Conservation (phyloP, 2,797 vertebrate genomes). For the Brachymystax lenok region DNA sequence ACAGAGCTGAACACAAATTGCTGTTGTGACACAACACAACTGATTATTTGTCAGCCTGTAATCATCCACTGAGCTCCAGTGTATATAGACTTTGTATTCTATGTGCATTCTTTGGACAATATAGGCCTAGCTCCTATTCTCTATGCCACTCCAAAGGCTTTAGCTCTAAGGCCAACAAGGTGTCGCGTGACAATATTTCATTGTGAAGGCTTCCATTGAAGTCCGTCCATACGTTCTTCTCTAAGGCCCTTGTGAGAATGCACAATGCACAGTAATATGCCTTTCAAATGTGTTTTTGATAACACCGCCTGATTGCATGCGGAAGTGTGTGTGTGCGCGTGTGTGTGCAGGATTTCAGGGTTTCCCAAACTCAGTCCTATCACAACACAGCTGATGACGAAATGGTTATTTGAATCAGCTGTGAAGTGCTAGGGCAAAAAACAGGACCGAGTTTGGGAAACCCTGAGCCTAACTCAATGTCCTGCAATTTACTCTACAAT, state of each 20-base stretch:
- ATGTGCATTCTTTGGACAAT: neutral
- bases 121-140: neutral
- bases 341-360: neutral
- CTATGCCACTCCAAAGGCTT: slow-evolving; percentile 27
- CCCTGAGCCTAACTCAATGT: neutral
- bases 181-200: slow-evolving; percentile 44
- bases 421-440: too few species aligned
- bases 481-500: too few species aligned
- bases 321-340: slow-evolving; percentile 40
- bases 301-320: slow-evolving; percentile 52
- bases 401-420: too few species aligned
- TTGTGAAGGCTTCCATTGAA: slow-evolving; percentile 28
- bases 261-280: slow-evolving; percentile 42
- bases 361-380: too few species aligned
- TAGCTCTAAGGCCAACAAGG: slow-evolving; percentile 19
- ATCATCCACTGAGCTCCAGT: neutral
- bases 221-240: slow-evolving; percentile 41
- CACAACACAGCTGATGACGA: too few species aligned
- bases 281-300: slow-evolving; percentile 58
- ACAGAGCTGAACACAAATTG: neutral
- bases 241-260: slow-evolving; percentile 26
- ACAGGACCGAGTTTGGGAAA: too few species aligned
- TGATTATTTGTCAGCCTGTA: neutral
- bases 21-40: neutral
- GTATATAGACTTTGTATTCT: neutral